These are phyloP conservation scores for Pyrrhia umbra DNA, from an alignment of 2,888 invertebrate genomes.

Conservation along the genomic window DNA sequence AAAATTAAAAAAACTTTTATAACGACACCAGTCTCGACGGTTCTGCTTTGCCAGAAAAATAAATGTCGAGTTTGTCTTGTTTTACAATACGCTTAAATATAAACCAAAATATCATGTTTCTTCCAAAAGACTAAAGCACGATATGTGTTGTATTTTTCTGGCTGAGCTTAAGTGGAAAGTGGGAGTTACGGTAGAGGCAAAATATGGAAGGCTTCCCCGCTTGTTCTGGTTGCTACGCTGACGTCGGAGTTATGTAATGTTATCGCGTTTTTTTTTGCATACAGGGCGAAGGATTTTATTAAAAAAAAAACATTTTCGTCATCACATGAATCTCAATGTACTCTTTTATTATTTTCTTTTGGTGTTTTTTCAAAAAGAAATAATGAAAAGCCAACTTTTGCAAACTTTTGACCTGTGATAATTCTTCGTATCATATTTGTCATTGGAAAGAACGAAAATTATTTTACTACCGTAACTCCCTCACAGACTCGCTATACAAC, in stretches of 20 bases:
- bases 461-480: conserved; percentile 30
- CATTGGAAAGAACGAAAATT: background rate
- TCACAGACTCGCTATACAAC: background rate
- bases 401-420: background rate
- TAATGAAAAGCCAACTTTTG: background rate
- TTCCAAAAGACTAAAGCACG: conserved; percentile 33
- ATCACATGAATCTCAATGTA: no score
- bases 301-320: no score
- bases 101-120: conserved; percentile 35
- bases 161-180: background rate
- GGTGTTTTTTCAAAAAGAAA: no score
- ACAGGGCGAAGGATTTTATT: no score
- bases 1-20: conserved; percentile 4
- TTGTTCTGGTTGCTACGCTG: no score
- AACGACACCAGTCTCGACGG: conserved; percentile 3
- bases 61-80: conserved; percentile 2
- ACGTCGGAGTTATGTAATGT: no score
- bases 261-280: no score
- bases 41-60: conserved; percentile 26
- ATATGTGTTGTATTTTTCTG: conserved; percentile 13
- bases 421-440: background rate
- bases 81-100: conserved; percentile 31
- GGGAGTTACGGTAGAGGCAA: conserved; percentile 39
- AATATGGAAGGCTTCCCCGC: no score
- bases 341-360: no score